Evolutionary conservation across 2,113 vertebrate species (phyloP).

Genomic region (Parotia lawesii): DNA sequence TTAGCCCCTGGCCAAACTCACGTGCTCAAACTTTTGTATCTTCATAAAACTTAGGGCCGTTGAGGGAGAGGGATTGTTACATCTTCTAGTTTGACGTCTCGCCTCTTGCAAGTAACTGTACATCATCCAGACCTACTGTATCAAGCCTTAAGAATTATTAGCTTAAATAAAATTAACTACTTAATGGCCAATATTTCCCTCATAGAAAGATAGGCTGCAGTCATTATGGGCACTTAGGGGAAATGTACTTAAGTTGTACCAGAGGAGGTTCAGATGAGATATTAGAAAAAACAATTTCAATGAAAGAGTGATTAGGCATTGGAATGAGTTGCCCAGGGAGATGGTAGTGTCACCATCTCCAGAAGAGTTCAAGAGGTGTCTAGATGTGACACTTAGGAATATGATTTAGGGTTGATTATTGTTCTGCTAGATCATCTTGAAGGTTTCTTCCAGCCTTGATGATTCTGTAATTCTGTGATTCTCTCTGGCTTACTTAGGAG

Average conservation of each 20-base stretch:
- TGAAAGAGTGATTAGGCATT: not conserved
- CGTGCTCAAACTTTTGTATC: not conserved
- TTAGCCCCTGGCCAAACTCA: not conserved
- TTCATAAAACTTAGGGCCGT: not conserved
- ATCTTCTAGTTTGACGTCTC: not conserved
- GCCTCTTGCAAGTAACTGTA: not conserved
- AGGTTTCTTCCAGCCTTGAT: not conserved
- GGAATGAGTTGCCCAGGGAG: not conserved
- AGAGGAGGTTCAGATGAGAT: not conserved
- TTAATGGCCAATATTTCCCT: not conserved
- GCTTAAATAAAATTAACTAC: not conserved
- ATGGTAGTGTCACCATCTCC: not conserved
- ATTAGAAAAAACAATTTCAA: not conserved
- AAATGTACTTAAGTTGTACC: not conserved
- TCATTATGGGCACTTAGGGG: not conserved
- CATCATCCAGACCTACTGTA: not conserved
- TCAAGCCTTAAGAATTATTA: not conserved
- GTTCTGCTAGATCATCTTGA: not conserved
- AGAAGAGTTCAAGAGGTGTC: not conserved
- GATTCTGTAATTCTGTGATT: not conserved
- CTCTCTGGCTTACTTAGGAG: not conserved
- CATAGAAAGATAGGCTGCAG: not conserved
- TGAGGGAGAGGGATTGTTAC: not conserved
- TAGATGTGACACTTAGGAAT: not conserved
- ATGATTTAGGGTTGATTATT: not conserved